Base-by-base conservation (phyloP, 1,140 invertebrate genomes). In the Platyura marginata region DNA sequence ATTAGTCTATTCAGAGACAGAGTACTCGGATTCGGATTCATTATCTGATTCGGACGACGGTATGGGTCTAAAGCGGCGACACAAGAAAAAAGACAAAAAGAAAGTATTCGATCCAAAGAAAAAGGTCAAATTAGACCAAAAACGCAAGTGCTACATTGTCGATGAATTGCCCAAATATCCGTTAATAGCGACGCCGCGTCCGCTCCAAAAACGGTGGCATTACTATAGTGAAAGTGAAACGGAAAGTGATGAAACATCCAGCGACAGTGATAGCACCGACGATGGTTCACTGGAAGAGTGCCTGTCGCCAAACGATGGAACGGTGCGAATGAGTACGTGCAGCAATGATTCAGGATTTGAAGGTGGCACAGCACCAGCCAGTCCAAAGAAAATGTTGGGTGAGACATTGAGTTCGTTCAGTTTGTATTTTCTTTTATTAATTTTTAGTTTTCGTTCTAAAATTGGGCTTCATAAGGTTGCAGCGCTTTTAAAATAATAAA, bases 161-260 rank as follows among this genome's bases (percentile, higher is more conserved):
- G 60, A 67, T 46, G 65, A 71, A 58, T 57, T 63, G 43, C 62
- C 69, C 23, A 50, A 61, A 3, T 67, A 63, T 49, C 63, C 66
- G 2, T 51, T 73, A 20, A 67, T 70, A 47, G 70, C 70, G 16
- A 72, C 68, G 32, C 70, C 70, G 15, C 62, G 68, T 44, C 70
- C 70, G 4, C 53, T 73, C 16, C 69, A 67, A 59, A 73, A 71
- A 49, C 55, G 54, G 8, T 58, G 57, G 45, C 54, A 58, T 18
- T 53, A 56, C 16, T 61, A 61, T 35, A 53, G 55, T 1, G 54
- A 55, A 40, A 38, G 16, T 9, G 15, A 39, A 22, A 32, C 10
- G 11, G 37, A 29, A 25, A 40, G 37, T 33, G 56, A 58, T 46
- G 57, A 60, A 39, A 55, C 56, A 0, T 55, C 57, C 3, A 56